These are phyloP conservation scores for Pherbina coryleti DNA, from an alignment of 2,888 invertebrate genomes.

Conservation along the genomic window DNA sequence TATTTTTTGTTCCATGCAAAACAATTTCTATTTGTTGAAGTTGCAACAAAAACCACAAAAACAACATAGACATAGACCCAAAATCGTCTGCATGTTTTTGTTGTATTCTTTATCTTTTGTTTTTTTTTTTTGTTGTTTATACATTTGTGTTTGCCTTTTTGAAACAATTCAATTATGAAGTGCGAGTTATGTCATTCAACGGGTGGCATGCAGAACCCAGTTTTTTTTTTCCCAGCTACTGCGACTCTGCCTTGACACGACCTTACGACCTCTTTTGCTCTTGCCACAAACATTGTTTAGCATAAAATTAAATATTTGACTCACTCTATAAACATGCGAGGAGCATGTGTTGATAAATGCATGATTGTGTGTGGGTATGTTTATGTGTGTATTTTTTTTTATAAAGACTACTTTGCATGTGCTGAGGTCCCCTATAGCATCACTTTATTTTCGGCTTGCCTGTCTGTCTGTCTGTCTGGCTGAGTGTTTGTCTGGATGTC, in stretches of 20 bases:
- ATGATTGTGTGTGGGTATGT: not conserved
- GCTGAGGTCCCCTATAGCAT: too few relatives aligned
- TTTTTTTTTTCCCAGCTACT: not conserved
- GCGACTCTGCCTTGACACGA: not conserved
- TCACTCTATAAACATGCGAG: not conserved
- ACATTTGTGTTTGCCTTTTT: not conserved
- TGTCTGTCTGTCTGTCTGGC: not conserved
- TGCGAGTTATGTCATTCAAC: constrained; percentile 17
- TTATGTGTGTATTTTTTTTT: not conserved
- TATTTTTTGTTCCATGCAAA: not conserved
- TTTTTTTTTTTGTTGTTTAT: too few relatives aligned
- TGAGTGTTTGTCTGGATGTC: too few relatives aligned
- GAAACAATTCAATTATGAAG: constrained; percentile 24
- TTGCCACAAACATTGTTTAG: constrained; percentile 2
- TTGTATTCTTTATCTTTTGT: too few relatives aligned
- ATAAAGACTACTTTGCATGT: not conserved
- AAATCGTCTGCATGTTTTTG: too few relatives aligned
- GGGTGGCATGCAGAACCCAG: not conserved
- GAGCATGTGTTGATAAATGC: not conserved
- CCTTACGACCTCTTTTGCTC: too few relatives aligned
- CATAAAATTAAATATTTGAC: constrained; percentile 15
- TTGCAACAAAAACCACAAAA: not conserved
- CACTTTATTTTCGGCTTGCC: not conserved
- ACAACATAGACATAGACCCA: not conserved
- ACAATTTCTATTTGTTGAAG: not conserved